Base-by-base conservation (phyloP, 2,888 invertebrate genomes). In the Pyrgus malvae region DNA sequence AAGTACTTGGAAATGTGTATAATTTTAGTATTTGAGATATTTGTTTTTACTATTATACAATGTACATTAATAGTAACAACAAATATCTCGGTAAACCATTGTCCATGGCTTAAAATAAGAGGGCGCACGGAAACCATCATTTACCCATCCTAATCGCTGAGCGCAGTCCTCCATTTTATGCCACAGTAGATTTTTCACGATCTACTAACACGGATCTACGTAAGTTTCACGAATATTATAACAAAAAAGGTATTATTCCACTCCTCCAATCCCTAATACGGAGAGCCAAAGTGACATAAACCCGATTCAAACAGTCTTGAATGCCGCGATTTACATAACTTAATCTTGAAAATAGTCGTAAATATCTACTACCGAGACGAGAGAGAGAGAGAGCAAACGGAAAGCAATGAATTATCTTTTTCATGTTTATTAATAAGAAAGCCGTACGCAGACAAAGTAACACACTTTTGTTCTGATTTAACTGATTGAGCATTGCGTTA, bases 401-500 rank as follows among this genome's bases (percentile, higher is more conserved):
- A 19, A 38, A 38, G n/a, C 29, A 37, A 5, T 14, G 37, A 53
- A 53, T 27, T 38, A 45, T 53, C 3, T 53, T 29, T 23, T 38
- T 45, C 45, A 45, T 37, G 53, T 53, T 53, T 53, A 53, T 45
- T 38, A 38, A 53, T 38, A 53, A 45, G 51, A 53, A 29, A 53
- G 14, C 19, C 17, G 12, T n/a, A 6, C n/a, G 3, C n/a, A 25
- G 14, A 41, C 3, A 14, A 25, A 14, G 9, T 23, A 40, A 8
- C 2, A 11, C 4, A 11, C 12, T 46, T 46, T 35, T 35, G 31
- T 46, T 23, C 35, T 17, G n/a, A 17, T 48, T 37, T 33, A 12
- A 9, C 23, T 11, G 23, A 14, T 46, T 14, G 33, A 8, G 14
- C 33, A 33, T 23, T 21, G 33, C 14, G 17, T 16, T 8, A 44